These are phyloP conservation scores for Aphrocallistes beatrix DNA, from an alignment of 37 sponge, comb jelly and placozoan genomes.

Conservation along the genomic window DNA sequence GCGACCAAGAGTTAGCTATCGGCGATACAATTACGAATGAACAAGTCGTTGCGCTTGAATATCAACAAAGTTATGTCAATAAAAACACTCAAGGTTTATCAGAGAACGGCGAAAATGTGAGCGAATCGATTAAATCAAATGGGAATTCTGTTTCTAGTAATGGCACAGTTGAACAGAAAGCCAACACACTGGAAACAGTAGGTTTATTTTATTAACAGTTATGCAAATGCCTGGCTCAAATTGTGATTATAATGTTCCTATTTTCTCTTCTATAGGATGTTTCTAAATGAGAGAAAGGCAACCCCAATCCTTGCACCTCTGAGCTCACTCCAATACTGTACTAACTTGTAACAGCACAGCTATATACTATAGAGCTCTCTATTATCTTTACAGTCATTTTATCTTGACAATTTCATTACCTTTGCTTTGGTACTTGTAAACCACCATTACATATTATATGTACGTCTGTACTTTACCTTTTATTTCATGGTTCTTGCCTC, in stretches of 20 bases:
- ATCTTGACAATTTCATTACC: neutral
- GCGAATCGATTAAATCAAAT: too few species aligned
- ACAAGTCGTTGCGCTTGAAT: too few species aligned
- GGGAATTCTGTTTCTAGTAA: too few species aligned
- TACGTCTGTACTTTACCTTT: neutral
- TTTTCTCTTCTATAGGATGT: neutral
- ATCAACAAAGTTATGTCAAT: too few species aligned
- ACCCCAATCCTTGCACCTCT: neutral
- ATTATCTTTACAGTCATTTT: neutral
- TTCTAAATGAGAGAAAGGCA: neutral
- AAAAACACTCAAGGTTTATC: too few species aligned
- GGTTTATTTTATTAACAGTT: too few species aligned
- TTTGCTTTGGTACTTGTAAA: neutral
- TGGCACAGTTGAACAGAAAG: too few species aligned
- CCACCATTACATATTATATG: neutral
- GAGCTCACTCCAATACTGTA: neutral
- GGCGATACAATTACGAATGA: neutral
- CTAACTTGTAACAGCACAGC: neutral
- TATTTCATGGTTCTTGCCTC: too few species aligned
- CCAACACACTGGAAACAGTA: too few species aligned
- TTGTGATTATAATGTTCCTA: too few species aligned
- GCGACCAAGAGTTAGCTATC: neutral
- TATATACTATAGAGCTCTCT: neutral
- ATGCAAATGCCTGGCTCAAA: too few species aligned
- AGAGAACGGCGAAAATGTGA: too few species aligned